A percentile compares a stretch with the other conserved stretches of the same genome.
Evolutionary conservation across 30 jellyfish, hydroid and myxozoan genomes (phyloP).

Genomic region (Sanderia malayensis): DNA sequence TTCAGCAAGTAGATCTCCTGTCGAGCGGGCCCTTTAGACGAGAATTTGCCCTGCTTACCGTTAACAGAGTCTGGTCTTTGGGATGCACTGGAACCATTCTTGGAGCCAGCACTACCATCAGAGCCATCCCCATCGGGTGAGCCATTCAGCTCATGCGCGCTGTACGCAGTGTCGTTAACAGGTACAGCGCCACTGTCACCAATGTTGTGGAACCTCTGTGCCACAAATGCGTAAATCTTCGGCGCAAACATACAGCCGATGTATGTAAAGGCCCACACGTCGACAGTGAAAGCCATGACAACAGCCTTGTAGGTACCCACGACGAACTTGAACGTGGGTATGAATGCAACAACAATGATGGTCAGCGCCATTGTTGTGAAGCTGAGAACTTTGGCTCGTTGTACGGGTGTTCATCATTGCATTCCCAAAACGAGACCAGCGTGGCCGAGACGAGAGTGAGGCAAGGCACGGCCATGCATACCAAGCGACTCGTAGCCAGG

Average conservation of each 20-base stretch:
- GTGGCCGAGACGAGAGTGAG: slow-evolving; percentile 47
- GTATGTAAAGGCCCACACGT: slow-evolving; percentile 69
- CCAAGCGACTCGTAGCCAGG: slow-evolving; percentile 36
- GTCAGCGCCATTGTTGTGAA: slow-evolving; percentile 66
- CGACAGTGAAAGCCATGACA: slow-evolving; percentile 77
- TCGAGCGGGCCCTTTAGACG: background rate
- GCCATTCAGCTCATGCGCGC: slow-evolving; percentile 30
- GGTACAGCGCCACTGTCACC: background rate
- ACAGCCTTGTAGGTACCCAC: slow-evolving; percentile 68
- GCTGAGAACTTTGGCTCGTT: slow-evolving; percentile 59
- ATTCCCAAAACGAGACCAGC: slow-evolving; percentile 60
- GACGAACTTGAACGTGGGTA: slow-evolving; percentile 66
- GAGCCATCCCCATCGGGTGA: background rate
- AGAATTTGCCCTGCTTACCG: background rate
- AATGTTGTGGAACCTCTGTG: slow-evolving; percentile 25
- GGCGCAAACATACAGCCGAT: slow-evolving; percentile 71
- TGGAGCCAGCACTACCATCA: background rate
- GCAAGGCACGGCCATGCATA: slow-evolving; percentile 60
- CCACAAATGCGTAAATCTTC: slow-evolving; percentile 32
- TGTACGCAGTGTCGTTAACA: slow-evolving; percentile 11
- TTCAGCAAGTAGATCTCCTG: slow-evolving; percentile 20
- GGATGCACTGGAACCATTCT: no score
- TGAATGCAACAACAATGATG: slow-evolving; percentile 65
- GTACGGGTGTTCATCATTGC: slow-evolving; percentile 49
- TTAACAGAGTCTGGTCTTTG: background rate